Percentiles rank a stretch among this genome's conserved stretches.
Evolutionary conservation across 2,797 vertebrate genomes (phyloP).

Genomic region (Spea hammondii): DNA sequence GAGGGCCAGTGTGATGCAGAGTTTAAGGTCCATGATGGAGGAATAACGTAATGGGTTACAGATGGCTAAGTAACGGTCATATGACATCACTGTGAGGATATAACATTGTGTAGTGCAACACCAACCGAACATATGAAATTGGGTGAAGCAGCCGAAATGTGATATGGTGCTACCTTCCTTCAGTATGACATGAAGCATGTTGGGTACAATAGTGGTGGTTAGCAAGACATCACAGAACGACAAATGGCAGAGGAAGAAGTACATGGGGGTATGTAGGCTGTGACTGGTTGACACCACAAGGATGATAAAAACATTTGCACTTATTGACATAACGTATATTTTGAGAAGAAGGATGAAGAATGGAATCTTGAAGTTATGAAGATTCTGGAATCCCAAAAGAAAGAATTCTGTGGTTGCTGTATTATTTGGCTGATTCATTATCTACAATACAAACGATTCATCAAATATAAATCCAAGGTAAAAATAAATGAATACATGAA

Average conservation of each 20-base stretch:
- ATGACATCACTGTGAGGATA: too few species aligned
- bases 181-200: neutral
- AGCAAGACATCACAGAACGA: neutral
- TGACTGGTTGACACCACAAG: neutral
- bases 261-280: neutral
- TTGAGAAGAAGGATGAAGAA: neutral
- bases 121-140: neutral
- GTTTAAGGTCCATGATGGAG: neutral
- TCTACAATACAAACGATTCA: neutral
- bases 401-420: neutral
- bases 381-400: slow-evolving; percentile 11
- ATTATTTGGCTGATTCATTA: neutral
- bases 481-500: too few species aligned
- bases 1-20: neutral
- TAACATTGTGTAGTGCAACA: neutral
- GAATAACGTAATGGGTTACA: neutral
- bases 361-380: slow-evolving; percentile 3
- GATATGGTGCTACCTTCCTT: neutral
- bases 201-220: neutral
- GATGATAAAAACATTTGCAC: slow-evolving; percentile 9
- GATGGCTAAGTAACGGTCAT: too few species aligned
- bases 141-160: neutral
- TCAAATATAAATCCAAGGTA: too few species aligned
- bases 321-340: neutral
- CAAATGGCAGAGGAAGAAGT: neutral